A percentile compares a stretch with the other conserved stretches of the same genome.
Evolutionary conservation across 2,113 vertebrate genomes (phyloP).

Genomic region (Gyps fulvus): DNA sequence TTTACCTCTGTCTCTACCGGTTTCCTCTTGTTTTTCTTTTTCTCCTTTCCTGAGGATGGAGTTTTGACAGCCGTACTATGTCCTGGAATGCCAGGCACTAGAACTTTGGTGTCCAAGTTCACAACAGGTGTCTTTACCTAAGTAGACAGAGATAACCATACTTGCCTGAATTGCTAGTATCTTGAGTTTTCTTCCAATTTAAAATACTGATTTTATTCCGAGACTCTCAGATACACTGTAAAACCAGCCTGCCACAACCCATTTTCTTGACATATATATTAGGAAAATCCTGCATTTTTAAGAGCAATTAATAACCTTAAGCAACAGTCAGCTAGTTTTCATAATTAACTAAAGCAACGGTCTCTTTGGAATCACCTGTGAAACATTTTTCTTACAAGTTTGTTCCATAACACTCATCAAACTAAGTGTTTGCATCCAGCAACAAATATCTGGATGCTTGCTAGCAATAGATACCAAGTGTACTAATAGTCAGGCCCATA

Average conservation of each 20-base stretch:
- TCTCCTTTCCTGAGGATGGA: constrained; percentile 66
- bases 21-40: constrained; percentile 82
- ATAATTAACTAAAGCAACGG: neutral
- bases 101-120: constrained; percentile 82
- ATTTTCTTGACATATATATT: neutral
- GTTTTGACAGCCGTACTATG: constrained; percentile 82
- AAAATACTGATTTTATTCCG: neutral
- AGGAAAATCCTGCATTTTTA: neutral
- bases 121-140: constrained; percentile 91
- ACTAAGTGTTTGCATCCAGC: neutral
- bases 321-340: neutral
- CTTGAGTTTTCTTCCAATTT: neutral
- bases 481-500: neutral
- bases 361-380: neutral
- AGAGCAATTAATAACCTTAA: neutral
- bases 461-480: neutral
- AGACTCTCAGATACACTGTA: neutral
- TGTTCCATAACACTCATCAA: neutral
- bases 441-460: neutral
- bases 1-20: constrained; percentile 83
- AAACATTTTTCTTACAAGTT: neutral
- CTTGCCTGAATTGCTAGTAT: neutral
- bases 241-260: neutral
- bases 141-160: neutral
- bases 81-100: constrained; percentile 94